These are phyloP conservation scores for Epinotia demarniana DNA, from an alignment of 2,888 invertebrate species.

Conservation along the genomic window DNA sequence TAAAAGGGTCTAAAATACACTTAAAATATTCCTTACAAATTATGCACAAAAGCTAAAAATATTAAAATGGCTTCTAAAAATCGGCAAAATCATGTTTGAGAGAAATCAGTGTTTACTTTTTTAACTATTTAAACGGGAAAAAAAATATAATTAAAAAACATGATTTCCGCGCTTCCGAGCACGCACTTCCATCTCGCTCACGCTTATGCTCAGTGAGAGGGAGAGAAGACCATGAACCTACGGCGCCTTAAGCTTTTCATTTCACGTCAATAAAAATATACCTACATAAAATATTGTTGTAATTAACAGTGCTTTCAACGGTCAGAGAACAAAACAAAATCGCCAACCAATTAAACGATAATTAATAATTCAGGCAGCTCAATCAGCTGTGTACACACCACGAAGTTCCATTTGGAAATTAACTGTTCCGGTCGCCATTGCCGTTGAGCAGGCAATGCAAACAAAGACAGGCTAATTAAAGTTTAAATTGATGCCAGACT, in stretches of 20 bases:
- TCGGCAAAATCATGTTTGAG: no score
- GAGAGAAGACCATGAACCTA: no score
- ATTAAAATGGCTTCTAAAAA: no score
- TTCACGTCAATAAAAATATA: not conserved
- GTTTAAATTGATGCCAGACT: slow-evolving; percentile 71
- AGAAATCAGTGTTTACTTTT: no score
- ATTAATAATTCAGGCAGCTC: slow-evolving; percentile 27
- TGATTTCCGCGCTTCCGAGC: no score
- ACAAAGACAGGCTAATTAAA: slow-evolving; percentile 70
- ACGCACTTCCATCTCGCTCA: no score
- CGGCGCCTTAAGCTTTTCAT: not conserved
- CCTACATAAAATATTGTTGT: slow-evolving; percentile 1
- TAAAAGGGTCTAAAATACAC: no score
- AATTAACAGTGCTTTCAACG: slow-evolving; percentile 17
- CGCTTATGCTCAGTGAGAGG: no score
- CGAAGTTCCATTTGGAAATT: slow-evolving; percentile 36
- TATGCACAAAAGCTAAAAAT: no score
- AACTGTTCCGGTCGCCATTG: slow-evolving; percentile 41
- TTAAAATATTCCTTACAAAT: no score
- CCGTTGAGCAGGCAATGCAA: slow-evolving; percentile 50
- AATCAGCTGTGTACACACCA: slow-evolving; percentile 27
- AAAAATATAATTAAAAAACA: no score
- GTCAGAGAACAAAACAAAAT: slow-evolving; percentile 20
- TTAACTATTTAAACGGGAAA: no score
- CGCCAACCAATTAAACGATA: slow-evolving; percentile 17